Evolutionary conservation across 1,140 invertebrate genomes (phyloP), one percentile per base, ranked within the genome.

Genomic region (Platyura marginata): DNA sequence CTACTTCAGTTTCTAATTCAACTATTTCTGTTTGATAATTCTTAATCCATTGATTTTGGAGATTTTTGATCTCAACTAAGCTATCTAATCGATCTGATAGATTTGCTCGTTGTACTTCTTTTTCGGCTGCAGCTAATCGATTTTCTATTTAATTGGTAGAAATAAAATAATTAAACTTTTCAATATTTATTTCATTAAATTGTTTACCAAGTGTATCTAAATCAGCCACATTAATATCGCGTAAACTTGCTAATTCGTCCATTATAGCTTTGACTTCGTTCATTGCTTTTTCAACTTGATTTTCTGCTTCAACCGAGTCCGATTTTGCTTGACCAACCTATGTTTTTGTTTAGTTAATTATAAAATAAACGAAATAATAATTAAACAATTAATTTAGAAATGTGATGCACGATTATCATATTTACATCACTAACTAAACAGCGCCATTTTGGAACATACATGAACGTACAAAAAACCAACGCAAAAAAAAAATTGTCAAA

Each of bases 261-360:
- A 82, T 73, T 43, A 95, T 94, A 40, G 76, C 72, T 38, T 80
- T 70, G 3, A 95, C 71, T 40, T 86, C 79, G 8, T 71, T 66
- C 18, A 90, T 60, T 8, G 89, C 81, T 53, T 85, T 80, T 9
- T 75, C 65, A 0, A 94, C 86, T 65, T 84, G 80, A 44, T 78
- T 74, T 29, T 77, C 74, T 0, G 86, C 84, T 48, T 82, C 72
- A 36, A 70, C 63, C 0, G 88, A 82, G 45, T 80, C 79, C 15
- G 73, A 82, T 56, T 87, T 87, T 2, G 89, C 87, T 67, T 87
- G 75, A 25, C 85, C 85, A 13, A 93, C 89, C 72, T 87, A 69
- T n/a, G n/a, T n/a, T n/a, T n/a, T n/a, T n/a, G n/a, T n/a, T n/a
- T n/a, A n/a, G n/a, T n/a, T n/a, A n/a, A n/a, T n/a, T 29, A 13